Percentiles rank a stretch among this genome's conserved stretches.
Conservation (phyloP, 1,140 invertebrate genomes). For the Heliconius congener region DNA sequence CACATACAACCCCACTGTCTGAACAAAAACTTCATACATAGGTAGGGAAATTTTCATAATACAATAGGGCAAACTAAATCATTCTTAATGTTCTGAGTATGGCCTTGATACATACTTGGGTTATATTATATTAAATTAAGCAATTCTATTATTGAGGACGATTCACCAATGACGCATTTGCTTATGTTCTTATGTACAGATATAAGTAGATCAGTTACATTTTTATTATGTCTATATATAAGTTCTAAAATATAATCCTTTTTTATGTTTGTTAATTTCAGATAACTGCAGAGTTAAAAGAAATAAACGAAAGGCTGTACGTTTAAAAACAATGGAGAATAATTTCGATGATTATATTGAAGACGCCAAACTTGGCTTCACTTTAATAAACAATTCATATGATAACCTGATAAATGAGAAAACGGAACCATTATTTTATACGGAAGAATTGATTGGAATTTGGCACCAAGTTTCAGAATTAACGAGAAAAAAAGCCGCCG, state of each 20-base stretch:
- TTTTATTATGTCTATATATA: not conserved
- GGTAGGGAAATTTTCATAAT: too few relatives aligned
- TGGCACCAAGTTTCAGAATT: constrained; percentile 59
- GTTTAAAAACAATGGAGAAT: constrained; percentile 75
- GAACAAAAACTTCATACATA: too few relatives aligned
- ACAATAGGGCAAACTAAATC: too few relatives aligned
- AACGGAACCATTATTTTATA: constrained; percentile 39
- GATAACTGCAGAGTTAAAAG: constrained; percentile 81
- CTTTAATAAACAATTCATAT: not conserved
- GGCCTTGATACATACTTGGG: too few relatives aligned
- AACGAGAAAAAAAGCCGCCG: constrained; percentile 75
- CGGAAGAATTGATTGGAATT: constrained; percentile 52
- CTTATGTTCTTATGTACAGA: too few relatives aligned
- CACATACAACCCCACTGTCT: too few relatives aligned
- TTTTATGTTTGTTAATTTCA: constrained; percentile 60
- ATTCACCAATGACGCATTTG: too few relatives aligned
- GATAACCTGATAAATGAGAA: constrained; percentile 26
- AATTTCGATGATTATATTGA: constrained; percentile 81
- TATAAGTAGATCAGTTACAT: not conserved
- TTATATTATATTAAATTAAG: too few relatives aligned
- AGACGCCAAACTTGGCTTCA: constrained; percentile 70
- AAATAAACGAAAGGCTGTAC: constrained; percentile 82
- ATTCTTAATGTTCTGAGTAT: too few relatives aligned
- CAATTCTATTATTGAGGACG: too few relatives aligned
- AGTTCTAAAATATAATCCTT: not conserved